phyloP scores from a whole-genome alignment of 2,797 vertebrate species.

The Salmo trutta region DNA sequence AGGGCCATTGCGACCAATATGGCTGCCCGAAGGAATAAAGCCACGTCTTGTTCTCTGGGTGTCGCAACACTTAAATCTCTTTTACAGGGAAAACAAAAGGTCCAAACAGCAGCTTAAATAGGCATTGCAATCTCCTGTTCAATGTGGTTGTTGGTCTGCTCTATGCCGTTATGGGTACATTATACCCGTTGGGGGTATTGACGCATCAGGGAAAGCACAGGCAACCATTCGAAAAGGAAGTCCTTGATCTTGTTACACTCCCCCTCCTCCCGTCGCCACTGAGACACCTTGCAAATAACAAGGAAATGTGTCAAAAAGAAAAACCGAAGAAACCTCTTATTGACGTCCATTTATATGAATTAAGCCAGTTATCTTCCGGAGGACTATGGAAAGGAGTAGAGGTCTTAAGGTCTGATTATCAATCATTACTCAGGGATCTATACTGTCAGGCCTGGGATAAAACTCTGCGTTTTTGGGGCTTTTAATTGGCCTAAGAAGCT shows the following conservation, averaged over 20 bases:
- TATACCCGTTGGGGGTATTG: not conserved
- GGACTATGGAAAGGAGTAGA: conserved; percentile 14
- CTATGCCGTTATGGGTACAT: not conserved
- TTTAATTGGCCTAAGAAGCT: conserved; percentile 68
- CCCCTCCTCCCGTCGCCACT: conserved; percentile 26
- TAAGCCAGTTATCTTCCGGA: conserved; percentile 44
- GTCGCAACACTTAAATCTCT: conserved; percentile 1
- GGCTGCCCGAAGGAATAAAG: not conserved
- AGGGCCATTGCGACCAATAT: not conserved
- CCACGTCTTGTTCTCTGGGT: not conserved
- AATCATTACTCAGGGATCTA: conserved; percentile 47
- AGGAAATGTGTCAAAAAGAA: not conserved
- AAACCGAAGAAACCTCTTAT: too few relatives aligned
- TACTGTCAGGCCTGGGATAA: conserved; percentile 38
- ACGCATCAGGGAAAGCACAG: conserved; percentile 1
- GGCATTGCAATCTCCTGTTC: not conserved
- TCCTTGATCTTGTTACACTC: conserved; percentile 14
- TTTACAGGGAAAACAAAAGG: not conserved
- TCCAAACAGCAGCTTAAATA: not conserved
- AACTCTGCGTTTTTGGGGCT: conserved; percentile 47
- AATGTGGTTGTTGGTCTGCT: not conserved
- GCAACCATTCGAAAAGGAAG: conserved; percentile 5
- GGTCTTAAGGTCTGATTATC: conserved; percentile 35
- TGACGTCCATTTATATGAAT: too few relatives aligned
- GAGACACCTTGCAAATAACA: not conserved